These are phyloP conservation scores for Drosophila trapezifrons DNA, from an alignment of 1,140 invertebrate species.

Conservation along the genomic window DNA sequence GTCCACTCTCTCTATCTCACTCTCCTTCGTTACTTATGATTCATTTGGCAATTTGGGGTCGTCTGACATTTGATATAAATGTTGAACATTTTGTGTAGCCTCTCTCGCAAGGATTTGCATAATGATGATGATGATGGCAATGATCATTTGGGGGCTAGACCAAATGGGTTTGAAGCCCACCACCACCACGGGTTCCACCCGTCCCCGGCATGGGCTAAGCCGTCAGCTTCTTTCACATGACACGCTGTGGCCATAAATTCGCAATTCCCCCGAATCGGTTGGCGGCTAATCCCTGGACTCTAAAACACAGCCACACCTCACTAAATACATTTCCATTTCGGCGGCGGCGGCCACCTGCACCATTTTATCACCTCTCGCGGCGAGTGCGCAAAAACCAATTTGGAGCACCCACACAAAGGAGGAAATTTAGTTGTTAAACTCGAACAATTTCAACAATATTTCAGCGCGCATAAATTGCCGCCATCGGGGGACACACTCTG, in stretches of 20 bases:
- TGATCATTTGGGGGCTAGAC: constrained; percentile 40
- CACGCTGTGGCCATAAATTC: constrained; percentile 66
- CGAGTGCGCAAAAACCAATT: constrained; percentile 68
- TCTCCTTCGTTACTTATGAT: constrained; percentile 63
- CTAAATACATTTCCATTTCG: constrained; percentile 49
- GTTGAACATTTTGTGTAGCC: constrained; percentile 56
- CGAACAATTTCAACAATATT: constrained; percentile 78
- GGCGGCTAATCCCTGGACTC: constrained; percentile 36
- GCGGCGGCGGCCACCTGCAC: constrained; percentile 56
- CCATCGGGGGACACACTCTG: constrained; percentile 43
- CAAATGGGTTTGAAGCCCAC: constrained; percentile 26
- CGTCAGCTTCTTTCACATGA: constrained; percentile 60
- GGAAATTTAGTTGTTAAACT: constrained; percentile 80
- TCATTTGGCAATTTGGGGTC: constrained; percentile 77
- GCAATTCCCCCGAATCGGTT: constrained; percentile 43
- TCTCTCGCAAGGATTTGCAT: constrained; percentile 63
- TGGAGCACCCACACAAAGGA: constrained; percentile 64
- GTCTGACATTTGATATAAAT: constrained; percentile 79
- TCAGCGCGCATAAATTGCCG: constrained; percentile 74
- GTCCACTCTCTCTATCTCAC: constrained; percentile 34
- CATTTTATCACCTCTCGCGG: constrained; percentile 64
- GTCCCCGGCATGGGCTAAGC: constrained; percentile 30
- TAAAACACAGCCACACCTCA: constrained; percentile 38
- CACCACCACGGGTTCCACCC: constrained; percentile 8
- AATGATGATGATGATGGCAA: constrained; percentile 48